Base-by-base conservation (phyloP, 2,888 invertebrate genomes). In the Cephus nigrinus region DNA sequence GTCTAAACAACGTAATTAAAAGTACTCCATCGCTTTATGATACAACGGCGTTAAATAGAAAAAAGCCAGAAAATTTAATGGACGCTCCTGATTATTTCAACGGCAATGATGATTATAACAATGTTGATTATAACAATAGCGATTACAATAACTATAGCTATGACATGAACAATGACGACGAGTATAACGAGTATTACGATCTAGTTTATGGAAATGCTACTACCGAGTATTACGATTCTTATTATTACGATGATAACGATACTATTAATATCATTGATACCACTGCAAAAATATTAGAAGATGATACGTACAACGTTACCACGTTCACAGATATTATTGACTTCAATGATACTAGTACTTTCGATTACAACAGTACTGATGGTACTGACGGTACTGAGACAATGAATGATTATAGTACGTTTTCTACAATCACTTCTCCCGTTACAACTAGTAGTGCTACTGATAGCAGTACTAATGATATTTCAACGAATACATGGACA, bases 191-290 rank as follows among this genome's bases (percentile, higher is more conserved):
- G 9, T 74, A 81, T 77, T 69, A 77, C 34, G 76, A 79, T 69
- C 72, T 78, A 23, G 77, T 77, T 12, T 31, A 71, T 71, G 71
- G 33, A 32, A 71, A 71, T 32, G 33, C 30, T 15, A 71, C 71
- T 5, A 71, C 71, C 4, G 71, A 71, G 12, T 71, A 71, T 71
- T 31, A 71, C 12, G 71, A 71, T 31, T 71, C 31, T 30, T 78
- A 80, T 76, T 72, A 76, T 71, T 79, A 31, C 77, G 68, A 75
- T 81, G 35, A 75, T 76, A 12, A 74, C 68, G 78, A 76, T 74
- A 55, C 71, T 71, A 30, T 33, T 9, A 12, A 31, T 31, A 12
- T 15, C 2, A 33, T 5, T 4, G 31, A 9, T 31, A 32, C 71
- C 30, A 71, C 31, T 33, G 23, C 12, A 15, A 33, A 30, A 12